Evolutionary conservation across 2,113 vertebrate species (phyloP).

Genomic region (Pipra filicauda): DNA sequence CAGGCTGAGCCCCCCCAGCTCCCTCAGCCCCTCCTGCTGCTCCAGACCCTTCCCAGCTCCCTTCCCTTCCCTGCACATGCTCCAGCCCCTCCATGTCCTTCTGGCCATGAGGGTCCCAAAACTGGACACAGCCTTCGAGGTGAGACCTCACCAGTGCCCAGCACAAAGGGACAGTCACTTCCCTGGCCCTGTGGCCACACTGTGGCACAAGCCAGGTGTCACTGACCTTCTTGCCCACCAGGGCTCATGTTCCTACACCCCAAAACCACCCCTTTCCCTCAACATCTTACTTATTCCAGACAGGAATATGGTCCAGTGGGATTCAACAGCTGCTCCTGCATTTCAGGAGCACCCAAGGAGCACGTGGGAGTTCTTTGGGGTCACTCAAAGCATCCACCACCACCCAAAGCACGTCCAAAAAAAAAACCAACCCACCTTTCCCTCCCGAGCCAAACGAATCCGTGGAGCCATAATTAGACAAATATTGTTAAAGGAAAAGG

Average conservation of each 20-base stretch:
- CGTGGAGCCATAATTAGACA: neutral
- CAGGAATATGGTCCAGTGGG: fast-evolving
- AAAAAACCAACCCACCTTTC: neutral
- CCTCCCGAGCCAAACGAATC: neutral
- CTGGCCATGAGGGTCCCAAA: fast-evolving
- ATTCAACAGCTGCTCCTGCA: neutral
- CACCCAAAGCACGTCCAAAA: neutral
- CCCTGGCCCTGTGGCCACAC: neutral
- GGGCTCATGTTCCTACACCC: neutral
- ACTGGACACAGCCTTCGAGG: fast-evolving
- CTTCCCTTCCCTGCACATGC: fast-evolving
- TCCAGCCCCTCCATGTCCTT: neutral
- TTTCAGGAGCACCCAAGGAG: neutral
- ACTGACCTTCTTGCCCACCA: neutral
- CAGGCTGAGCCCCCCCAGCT: neutral
- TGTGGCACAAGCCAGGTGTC: neutral
- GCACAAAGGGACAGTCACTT: neutral
- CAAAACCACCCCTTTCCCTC: neutral
- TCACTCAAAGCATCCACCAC: neutral
- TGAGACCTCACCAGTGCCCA: neutral
- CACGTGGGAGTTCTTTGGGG: neutral
- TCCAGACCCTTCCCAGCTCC: neutral
- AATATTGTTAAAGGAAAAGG: constrained; percentile 29
- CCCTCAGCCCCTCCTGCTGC: neutral
- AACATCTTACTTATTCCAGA: neutral